These are phyloP conservation scores for Stenurella melanura DNA, from an alignment of 2,888 invertebrate species.

Conservation along the genomic window DNA sequence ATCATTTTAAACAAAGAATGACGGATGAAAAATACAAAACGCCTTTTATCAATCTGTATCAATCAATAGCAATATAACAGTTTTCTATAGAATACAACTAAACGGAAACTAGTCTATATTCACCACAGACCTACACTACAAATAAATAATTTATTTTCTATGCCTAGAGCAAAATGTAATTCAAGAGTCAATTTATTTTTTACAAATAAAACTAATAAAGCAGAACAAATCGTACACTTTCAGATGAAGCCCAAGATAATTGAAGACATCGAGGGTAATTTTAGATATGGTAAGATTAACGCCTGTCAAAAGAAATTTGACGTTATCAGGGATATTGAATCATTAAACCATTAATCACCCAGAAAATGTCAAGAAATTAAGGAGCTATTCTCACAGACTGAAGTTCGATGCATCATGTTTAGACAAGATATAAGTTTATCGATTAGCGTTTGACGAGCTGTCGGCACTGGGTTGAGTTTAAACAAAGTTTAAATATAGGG, in stretches of 20 bases:
- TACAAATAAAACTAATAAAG: not conserved
- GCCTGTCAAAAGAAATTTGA: slow-evolving; percentile 21
- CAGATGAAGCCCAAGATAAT: not conserved
- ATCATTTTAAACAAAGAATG: too few relatives aligned
- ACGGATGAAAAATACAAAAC: too few relatives aligned
- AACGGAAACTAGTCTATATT: too few relatives aligned
- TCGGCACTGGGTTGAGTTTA: not conserved
- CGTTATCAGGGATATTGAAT: slow-evolving; percentile 13
- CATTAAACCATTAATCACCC: slow-evolving; percentile 26
- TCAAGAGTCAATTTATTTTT: not conserved
- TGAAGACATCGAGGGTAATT: slow-evolving; percentile 10
- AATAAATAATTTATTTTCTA: too few relatives aligned
- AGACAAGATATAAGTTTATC: slow-evolving; percentile 22
- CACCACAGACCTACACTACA: too few relatives aligned
- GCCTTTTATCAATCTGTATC: too few relatives aligned
- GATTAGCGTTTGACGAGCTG: not conserved
- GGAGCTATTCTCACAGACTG: slow-evolving; percentile 17
- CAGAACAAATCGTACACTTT: not conserved
- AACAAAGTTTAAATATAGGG: not conserved
- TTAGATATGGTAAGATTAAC: slow-evolving; percentile 19
- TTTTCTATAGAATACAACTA: too few relatives aligned
- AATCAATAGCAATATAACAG: too few relatives aligned
- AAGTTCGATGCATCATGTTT: slow-evolving; percentile 32
- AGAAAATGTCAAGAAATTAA: slow-evolving; percentile 18
- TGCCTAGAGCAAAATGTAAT: too few relatives aligned